Percentiles rank a stretch among this genome's conserved stretches.
These are phyloP conservation scores for Dromiciops gliroides DNA, from an alignment of 2,113 vertebrate genomes.

Conservation along the genomic window DNA sequence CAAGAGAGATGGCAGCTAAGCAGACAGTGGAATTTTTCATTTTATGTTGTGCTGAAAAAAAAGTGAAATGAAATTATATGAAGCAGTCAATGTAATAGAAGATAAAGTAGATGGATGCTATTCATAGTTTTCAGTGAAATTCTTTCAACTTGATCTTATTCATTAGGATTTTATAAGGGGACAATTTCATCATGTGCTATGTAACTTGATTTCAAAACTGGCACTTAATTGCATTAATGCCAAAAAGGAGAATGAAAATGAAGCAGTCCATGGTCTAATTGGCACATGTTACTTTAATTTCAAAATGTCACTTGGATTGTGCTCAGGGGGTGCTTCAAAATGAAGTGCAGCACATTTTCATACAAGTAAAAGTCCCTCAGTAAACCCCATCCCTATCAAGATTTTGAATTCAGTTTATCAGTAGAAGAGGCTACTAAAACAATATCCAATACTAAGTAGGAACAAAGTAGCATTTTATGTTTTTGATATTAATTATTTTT, in stretches of 20 bases:
- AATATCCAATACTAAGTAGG: background rate
- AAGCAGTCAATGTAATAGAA: conserved; percentile 82
- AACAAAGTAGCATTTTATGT: conserved; percentile 19
- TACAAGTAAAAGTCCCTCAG: background rate
- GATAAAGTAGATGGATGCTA: conserved; percentile 80
- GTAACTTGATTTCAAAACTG: conserved; percentile 77
- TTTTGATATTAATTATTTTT: too few species aligned
- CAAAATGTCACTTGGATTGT: conserved; percentile 12
- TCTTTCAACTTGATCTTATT: conserved; percentile 81
- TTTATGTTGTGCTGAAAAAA: conserved; percentile 81
- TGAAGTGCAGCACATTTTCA: conserved; percentile 45
- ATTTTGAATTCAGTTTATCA: conserved; percentile 20
- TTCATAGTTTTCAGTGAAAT: conserved; percentile 82
- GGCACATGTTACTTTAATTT: conserved; percentile 63
- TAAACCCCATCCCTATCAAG: conserved; percentile 6
- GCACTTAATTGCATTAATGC: conserved; percentile 75
- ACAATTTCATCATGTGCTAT: conserved; percentile 72
- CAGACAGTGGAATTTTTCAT: conserved; percentile 85
- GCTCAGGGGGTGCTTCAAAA: conserved; percentile 18
- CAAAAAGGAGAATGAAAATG: conserved; percentile 58
- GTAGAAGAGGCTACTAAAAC: conserved; percentile 32
- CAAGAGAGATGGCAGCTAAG: conserved; percentile 83
- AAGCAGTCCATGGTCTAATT: conserved; percentile 67
- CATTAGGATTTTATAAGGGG: conserved; percentile 79
- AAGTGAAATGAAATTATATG: conserved; percentile 86